Base-by-base conservation (phyloP, 2,888 invertebrate genomes). In the Pristionchus mayeri region DNA sequence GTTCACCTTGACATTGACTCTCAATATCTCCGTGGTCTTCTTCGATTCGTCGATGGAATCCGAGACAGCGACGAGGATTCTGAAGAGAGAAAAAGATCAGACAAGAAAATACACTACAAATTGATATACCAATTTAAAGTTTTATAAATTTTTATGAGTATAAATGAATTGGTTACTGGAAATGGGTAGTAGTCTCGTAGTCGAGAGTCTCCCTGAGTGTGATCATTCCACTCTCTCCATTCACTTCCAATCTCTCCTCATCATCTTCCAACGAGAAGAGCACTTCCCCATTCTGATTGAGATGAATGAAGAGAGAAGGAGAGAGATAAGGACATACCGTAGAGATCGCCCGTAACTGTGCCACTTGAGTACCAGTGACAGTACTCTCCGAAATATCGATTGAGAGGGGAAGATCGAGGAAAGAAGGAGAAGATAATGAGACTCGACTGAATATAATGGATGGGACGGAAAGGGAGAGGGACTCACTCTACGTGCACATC, bases 241-340 rank as follows among this genome's bases (percentile, higher is more conserved):
- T 54, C 6, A 82, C 48, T 52, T 63, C 60, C 27, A 82, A 52
- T 48, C 63, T 57, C 18, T 52, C 81, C 21, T 63, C 60, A 1
- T 82, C 81, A 24, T 82, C 81, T 63, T 82, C 81, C 11, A 82
- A 40, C 24, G 60, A 82, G 27, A 27, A 82, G 3, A 34, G 24
- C 9, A 82, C 81, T n/a, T 27, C 30, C 30, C 44, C 80, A 44
- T 37, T 80, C 52, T 80, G 27, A 27, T 24, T 16, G 11, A 54
- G 2, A 37, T 63, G 18, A 3, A 30, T 60, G 11, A 9, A 9
- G 60, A 11, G 16, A 30, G 60, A 16, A 54, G 21, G 30, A 13
- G 27, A 40, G 24, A 44, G n/a, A 75, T 40, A 27, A 48, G 6
- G 13, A 76, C 44, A 24, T 50, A 76, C 76, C 76, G n/a, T 6